phyloP scores from a whole-genome alignment of 2,113 vertebrate genomes.

The human region GRCh38 chr6:155525001-155525500 shows the following conservation, averaged over 20 bases:
- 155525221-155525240: background rate
- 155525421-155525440: slow-evolving; percentile 18
- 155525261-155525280: background rate
- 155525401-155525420: slow-evolving; percentile 30
- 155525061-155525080: background rate
- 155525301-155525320: background rate
- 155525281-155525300: background rate
- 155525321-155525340: background rate
- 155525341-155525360: background rate
- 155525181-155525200: background rate
- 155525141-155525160: background rate
- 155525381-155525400: background rate
- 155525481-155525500: background rate
- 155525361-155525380: background rate
- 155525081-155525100: background rate
- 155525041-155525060: background rate
- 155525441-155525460: background rate
- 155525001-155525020: background rate
- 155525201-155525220: background rate
- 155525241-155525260: background rate
- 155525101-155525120: background rate
- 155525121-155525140: background rate
- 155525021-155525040: background rate
- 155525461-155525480: slow-evolving; percentile 18
- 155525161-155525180: background rate